phyloP scores from a whole-genome alignment of 2,113 vertebrate species.

The Bufo gargarizans region DNA sequence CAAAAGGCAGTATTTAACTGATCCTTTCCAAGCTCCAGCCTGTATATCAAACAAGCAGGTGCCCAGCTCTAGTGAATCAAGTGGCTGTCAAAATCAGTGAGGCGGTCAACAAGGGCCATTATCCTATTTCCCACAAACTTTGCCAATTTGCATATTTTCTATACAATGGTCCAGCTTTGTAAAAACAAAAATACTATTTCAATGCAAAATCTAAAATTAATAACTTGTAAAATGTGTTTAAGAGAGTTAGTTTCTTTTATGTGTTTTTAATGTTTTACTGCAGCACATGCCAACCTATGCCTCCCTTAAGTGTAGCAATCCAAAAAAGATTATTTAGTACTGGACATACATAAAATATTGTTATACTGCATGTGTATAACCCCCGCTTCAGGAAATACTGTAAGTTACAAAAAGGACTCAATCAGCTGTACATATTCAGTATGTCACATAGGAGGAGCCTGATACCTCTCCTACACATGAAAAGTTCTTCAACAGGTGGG shows the following conservation, averaged over 20 bases:
- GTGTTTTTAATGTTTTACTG: no score
- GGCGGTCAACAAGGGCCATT: constrained; percentile 47
- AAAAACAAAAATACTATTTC: neutral
- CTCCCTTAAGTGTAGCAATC: no score
- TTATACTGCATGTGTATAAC: neutral
- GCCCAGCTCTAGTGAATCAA: constrained; percentile 48
- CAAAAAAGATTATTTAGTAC: no score
- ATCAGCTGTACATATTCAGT: neutral
- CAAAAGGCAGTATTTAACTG: constrained; percentile 57
- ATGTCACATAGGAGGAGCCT: neutral
- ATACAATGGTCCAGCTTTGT: neutral
- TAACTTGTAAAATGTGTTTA: neutral
- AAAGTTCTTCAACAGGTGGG: neutral
- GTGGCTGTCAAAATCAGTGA: constrained; percentile 51
- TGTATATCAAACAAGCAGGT: constrained; percentile 58
- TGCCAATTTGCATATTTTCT: constrained; percentile 43
- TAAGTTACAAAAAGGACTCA: neutral
- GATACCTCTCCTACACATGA: neutral
- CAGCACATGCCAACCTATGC: no score
- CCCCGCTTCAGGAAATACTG: neutral
- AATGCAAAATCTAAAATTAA: neutral
- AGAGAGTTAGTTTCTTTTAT: neutral
- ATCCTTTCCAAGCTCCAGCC: constrained; percentile 55
- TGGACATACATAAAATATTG: no score
- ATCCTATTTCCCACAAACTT: constrained; percentile 46